Evolutionary conservation across 2,797 vertebrate genomes (phyloP), one percentile per base, ranked within the genome.

Genomic region (Typhlichthys subterraneus): DNA sequence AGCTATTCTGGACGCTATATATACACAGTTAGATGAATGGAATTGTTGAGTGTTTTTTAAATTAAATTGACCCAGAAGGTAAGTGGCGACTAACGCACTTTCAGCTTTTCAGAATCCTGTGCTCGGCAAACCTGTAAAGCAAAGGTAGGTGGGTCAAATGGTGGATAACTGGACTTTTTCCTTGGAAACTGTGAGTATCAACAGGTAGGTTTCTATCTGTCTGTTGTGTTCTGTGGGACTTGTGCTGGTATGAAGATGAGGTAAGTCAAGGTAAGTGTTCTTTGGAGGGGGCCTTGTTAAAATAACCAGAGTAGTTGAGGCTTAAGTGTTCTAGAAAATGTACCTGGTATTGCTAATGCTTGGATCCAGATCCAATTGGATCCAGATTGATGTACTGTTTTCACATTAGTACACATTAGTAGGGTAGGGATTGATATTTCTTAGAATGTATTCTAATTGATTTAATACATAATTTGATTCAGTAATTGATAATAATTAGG

Each of bases 11-110:
- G 90, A 89, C 84, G 85, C 87, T 90, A 80, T 89, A 83, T 87
- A 88, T 74, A 74, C 23, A 82, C 48, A 74, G 86, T 86, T 84
- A 89, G 87, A 89, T 90, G 84, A 82, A 75, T 92, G 92, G 91
- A 93, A 81, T 89, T 92, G 84, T 89, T 91, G 83, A 93, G 89
- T 93, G 89, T 94, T 92, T 56, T 45, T 38, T 86, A 88, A 85
- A 88, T 87, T 91, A 51, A 91, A 88, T 89, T 89, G 84, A 86
- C 75, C 79, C 82, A 67, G 52, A 92, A 91, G 92, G 92, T 94
- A 93, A 94, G 92, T 94, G 84, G 57, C 73, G 82, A 87, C 83
- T 93, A 92, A 92, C 87, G 3, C 17, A 13, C 2, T n/a, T 87
- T 91, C 74, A 88, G 86, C 79, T 93, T 94, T 93, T 70, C 76